Evolutionary conservation across 2,797 vertebrate species (phyloP), one percentile per base, ranked within the genome.

Genomic region (Sebastiscus tertius): DNA sequence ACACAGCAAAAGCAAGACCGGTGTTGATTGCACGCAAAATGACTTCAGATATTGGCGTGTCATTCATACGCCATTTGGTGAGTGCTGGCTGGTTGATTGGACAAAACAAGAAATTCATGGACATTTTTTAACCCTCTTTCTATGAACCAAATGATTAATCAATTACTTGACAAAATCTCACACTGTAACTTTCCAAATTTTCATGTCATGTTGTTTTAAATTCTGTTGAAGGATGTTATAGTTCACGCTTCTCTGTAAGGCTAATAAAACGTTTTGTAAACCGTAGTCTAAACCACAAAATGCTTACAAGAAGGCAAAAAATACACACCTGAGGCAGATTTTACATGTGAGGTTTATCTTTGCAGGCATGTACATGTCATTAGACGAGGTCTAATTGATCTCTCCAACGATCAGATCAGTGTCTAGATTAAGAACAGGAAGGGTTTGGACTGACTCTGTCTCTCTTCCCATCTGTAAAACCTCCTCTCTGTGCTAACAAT

Each of bases 401-500:
- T 54, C 16, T 39, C 10, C 61, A 58, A 16, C 34, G 34, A 60
- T 13, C 26, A 71, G 82, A 83, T 87, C 71, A 84, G 70, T 11
- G 52, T 86, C 36, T 33, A 79, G 74, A 88, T 90, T 88, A 86
- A 68, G 82, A 75, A 84, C 82, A 86, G 82, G 76, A 89, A 85
- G 26, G n/a, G 8, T 78, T 83, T 71, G 55, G 68, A 71, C 52
- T 8, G 22, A 63, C 24, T 72, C 68, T 60, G 29, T 49, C 14
- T 66, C 70, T 67, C 60, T 46, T 31, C 62, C 46, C 42, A 24
- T 78, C 69, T 52, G 59, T 84, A 34, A 81, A 68, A 78, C 76
- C 70, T 69, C 69, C 63, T 81, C 67, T 84, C 68, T 78, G 82
- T 83, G 42, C 77, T 71, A 87, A 93, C 91, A 91, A 89, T 90